Evolutionary conservation across 2,888 invertebrate species (phyloP).

Genomic region (Troilus luridus): DNA sequence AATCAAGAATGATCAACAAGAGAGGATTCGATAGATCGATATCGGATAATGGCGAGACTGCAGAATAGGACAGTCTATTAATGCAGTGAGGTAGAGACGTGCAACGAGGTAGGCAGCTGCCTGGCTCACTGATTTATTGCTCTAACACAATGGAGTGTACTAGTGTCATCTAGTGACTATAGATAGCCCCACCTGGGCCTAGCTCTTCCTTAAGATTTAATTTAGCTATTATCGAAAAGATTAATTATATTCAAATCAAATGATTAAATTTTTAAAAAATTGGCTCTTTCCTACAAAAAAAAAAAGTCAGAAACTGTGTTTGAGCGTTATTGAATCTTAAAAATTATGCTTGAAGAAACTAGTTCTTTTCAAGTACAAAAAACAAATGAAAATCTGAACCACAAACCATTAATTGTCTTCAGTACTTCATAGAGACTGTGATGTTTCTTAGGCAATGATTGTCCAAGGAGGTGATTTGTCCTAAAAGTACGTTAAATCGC

Average conservation of each 20-base stretch:
- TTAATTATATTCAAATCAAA: not conserved
- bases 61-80: not conserved
- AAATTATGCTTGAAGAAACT: no score
- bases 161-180: not conserved
- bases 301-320: no score
- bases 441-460: no score
- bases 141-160: not conserved
- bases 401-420: no score
- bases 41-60: not conserved
- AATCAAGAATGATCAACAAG: not conserved
- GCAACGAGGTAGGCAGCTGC: not conserved
- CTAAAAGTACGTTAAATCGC: no score
- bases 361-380: no score
- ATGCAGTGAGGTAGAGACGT: constrained; percentile 8
- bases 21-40: not conserved
- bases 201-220: not conserved
- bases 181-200: not conserved
- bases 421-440: no score
- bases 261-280: no score
- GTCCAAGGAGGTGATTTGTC: no score
- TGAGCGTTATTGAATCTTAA: no score
- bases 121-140: not conserved
- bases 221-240: not conserved
- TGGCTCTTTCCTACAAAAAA: no score
- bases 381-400: no score